Conservation (phyloP, 2,888 invertebrate species). For the Hirudinaria manillensis region DNA sequence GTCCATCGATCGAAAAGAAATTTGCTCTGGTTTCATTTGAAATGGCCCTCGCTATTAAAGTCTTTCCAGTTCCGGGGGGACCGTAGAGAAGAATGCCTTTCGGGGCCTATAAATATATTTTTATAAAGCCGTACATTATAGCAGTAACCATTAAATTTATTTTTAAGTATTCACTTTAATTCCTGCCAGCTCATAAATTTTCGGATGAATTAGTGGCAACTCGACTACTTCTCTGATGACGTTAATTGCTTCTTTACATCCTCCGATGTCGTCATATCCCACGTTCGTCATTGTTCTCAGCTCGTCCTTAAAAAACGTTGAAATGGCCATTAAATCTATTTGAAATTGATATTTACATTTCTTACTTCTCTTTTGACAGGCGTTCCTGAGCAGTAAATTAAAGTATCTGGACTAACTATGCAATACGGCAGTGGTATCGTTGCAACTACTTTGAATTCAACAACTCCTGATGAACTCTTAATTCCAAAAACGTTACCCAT, state of each 20-base stretch:
- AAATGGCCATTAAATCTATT: not conserved
- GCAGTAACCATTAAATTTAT: not conserved
- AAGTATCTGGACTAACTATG: constrained; percentile 22
- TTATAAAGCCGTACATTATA: too few species aligned
- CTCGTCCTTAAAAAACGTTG: constrained; percentile 1
- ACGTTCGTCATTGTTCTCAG: not conserved
- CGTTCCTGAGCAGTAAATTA: constrained; percentile 18
- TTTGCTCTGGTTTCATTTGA: constrained; percentile 23
- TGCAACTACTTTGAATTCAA: constrained; percentile 25
- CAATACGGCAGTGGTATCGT: constrained; percentile 21
- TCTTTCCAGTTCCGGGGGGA: constrained; percentile 27
- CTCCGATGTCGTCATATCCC: constrained; percentile 26
- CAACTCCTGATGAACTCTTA: not conserved
- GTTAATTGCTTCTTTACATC: constrained; percentile 6
- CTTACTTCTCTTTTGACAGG: constrained; percentile 19
- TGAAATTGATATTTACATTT: not conserved
- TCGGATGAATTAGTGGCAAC: constrained; percentile 23
- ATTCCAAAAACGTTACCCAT: constrained; percentile 17
- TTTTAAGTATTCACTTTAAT: constrained; percentile 6
- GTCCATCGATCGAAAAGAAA: constrained; percentile 23
- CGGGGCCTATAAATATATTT: constrained; percentile 12
- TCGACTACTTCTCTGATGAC: constrained; percentile 27
- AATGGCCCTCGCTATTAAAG: constrained; percentile 26
- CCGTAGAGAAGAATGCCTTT: constrained; percentile 27
- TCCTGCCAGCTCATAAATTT: constrained; percentile 15